phyloP scores from a whole-genome alignment of 2,113 vertebrate species.

The Halichoeres trimaculatus region DNA sequence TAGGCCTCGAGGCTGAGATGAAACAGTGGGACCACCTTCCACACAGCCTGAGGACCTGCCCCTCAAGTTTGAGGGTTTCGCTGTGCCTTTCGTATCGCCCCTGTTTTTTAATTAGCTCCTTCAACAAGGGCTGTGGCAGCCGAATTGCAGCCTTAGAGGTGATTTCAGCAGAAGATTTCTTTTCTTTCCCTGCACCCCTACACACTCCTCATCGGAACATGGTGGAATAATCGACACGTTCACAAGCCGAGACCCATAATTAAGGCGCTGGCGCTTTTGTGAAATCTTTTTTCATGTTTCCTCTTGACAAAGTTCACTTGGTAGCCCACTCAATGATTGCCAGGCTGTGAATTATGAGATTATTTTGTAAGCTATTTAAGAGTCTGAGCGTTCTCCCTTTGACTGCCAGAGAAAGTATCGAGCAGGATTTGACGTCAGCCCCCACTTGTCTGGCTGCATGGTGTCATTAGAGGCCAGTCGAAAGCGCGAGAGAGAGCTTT shows the following conservation, averaged over 20 bases:
- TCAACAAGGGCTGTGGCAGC: slow-evolving; percentile 66
- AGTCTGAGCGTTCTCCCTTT: slow-evolving; percentile 50
- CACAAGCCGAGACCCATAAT: slow-evolving; percentile 75
- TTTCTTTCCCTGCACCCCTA: slow-evolving; percentile 46
- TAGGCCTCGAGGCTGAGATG: slow-evolving; percentile 41
- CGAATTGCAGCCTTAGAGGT: slow-evolving; percentile 73
- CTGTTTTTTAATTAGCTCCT: slow-evolving; percentile 75
- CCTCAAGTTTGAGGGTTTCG: slow-evolving; percentile 30
- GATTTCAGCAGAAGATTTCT: slow-evolving; percentile 63
- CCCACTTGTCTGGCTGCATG: slow-evolving; percentile 39
- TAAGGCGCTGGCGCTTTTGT: slow-evolving; percentile 62
- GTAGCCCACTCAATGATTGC: slow-evolving; percentile 63
- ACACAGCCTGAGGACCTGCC: slow-evolving; percentile 29
- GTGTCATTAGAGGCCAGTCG: slow-evolving; percentile 51
- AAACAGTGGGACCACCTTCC: slow-evolving; percentile 51
- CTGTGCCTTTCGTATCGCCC: slow-evolving; percentile 27
- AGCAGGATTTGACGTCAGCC: slow-evolving; percentile 61
- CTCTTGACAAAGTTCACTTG: slow-evolving; percentile 54
- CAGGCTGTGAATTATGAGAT: slow-evolving; percentile 68
- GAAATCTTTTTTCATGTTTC: slow-evolving; percentile 40
- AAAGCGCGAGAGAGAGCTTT: slow-evolving; percentile 36
- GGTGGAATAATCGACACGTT: slow-evolving; percentile 64
- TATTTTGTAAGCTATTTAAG: slow-evolving; percentile 73
- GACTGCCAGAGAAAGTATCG: slow-evolving; percentile 44
- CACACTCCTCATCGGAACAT: slow-evolving; percentile 45